Base-by-base conservation (phyloP, 2,113 vertebrate species). In the Bucco capensis region DNA sequence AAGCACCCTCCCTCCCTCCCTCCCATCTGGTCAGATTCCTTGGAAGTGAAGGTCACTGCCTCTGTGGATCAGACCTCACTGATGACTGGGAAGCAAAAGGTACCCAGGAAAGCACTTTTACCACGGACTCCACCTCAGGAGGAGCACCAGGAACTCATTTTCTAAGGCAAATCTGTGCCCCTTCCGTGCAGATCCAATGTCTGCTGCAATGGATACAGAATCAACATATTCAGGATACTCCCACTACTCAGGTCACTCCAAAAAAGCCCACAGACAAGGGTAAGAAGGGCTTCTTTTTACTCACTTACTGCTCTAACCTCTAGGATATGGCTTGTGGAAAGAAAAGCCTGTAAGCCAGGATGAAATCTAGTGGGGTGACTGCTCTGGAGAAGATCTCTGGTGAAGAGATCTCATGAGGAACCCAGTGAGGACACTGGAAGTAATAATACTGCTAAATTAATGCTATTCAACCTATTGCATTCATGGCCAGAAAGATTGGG, bases 221-320 rank as follows among this genome's bases (percentile, higher is more conserved):
- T 99, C 99, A 9, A 99, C 98, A 1, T 99, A 99, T 93, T 99
- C 99, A 44, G 99, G 98, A 70, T 99, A 99, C 93, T 99, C 99
- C 65, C 98, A 99, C 98, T 98, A 99, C 95, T 99, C 99, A 13
- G 98, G 98, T 77, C 98, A 98, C 96, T 99, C 99, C 77, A 98
- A 98, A 94, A 99, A 99, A 80, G 98, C 98, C 87, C 98, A 99
- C 96, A 98, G 98, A 96, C 98, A 98, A 84, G 98, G 99, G 99
- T 99, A 98, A 95, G 98, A 87, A n/a, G n/a, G n/a, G n/a, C n/a
- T n/a, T n/a, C n/a, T 35, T 83, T 62, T 72, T 53, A 78, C 30
- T 65, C 83, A 27, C 46, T 86, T 57, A 37, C 53, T 77, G 35
- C 27, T 80, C 4, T 71, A 81, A 73, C 19, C 22, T n/a, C n/a